phyloP scores from a whole-genome alignment of 2,888 invertebrate genomes.

The Drosophila antonietae region DNA sequence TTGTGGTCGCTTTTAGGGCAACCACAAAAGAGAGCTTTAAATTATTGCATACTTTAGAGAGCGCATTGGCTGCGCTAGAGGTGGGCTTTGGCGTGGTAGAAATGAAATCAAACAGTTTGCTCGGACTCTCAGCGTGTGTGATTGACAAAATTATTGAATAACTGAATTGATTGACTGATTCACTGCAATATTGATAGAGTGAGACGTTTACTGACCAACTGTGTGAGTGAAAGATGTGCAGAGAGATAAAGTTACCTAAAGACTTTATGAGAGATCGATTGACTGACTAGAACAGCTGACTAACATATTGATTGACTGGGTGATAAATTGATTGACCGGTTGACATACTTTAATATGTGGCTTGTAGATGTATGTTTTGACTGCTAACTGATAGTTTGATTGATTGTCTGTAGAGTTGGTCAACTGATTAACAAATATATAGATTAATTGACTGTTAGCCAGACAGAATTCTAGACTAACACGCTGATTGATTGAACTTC shows the following conservation, averaged over 20 bases:
- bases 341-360: too few species aligned
- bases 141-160: neutral
- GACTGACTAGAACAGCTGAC: neutral
- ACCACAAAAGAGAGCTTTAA: slow-evolving; percentile 70
- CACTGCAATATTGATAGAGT: neutral
- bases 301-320: neutral
- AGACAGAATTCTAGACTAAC: too few species aligned
- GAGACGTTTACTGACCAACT: neutral
- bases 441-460: too few species aligned
- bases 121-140: neutral
- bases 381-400: too few species aligned
- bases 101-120: neutral
- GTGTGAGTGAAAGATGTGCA: too few species aligned
- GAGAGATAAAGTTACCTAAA: too few species aligned
- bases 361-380: too few species aligned
- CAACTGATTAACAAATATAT: too few species aligned
- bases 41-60: slow-evolving; percentile 69
- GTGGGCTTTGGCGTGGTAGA: neutral
- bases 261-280: neutral
- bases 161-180: neutral
- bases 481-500: too few species aligned
- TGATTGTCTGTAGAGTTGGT: too few species aligned
- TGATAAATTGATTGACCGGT: neutral
- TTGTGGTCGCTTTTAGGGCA: slow-evolving; percentile 58
- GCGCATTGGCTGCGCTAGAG: slow-evolving; percentile 9